Evolutionary conservation across 1,140 invertebrate species (phyloP).

Genomic region (Tribolium madens): DNA sequence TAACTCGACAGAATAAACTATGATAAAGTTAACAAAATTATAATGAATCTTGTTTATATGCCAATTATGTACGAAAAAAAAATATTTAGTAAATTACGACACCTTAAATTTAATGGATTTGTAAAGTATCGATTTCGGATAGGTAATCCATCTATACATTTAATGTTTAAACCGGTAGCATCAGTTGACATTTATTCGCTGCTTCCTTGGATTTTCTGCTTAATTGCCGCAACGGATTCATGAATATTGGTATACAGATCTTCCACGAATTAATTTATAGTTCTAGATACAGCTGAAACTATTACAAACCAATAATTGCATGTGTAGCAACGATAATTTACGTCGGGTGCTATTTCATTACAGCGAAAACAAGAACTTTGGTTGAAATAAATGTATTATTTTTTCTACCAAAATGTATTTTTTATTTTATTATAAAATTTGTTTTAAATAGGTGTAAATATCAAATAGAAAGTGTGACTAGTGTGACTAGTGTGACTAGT

Average conservation of each 20-base stretch:
- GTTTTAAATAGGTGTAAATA: no score
- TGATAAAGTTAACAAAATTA: neutral
- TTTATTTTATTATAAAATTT: no score
- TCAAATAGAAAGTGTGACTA: no score
- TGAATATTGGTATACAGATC: neutral
- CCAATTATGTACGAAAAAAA: neutral
- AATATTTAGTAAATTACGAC: neutral
- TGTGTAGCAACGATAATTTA: no score
- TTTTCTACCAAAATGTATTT: no score
- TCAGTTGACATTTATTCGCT: constrained; percentile 1
- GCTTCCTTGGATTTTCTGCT: neutral
- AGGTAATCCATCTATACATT: neutral
- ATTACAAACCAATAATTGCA: neutral
- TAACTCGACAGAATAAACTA: neutral
- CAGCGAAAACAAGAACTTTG: no score
- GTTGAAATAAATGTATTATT: no score
- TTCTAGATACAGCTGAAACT: neutral
- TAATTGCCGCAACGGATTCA: constrained; percentile 14
- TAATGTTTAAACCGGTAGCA: neutral
- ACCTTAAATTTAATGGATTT: no score
- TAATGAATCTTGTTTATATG: neutral
- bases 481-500: no score
- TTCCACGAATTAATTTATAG: neutral
- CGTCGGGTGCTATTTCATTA: no score
- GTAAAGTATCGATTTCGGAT: neutral